A percentile compares a stretch with the other conserved stretches of the same genome.
Evolutionary conservation across 2,888 invertebrate genomes (phyloP).

Genomic region (Amaurobius ferox): DNA sequence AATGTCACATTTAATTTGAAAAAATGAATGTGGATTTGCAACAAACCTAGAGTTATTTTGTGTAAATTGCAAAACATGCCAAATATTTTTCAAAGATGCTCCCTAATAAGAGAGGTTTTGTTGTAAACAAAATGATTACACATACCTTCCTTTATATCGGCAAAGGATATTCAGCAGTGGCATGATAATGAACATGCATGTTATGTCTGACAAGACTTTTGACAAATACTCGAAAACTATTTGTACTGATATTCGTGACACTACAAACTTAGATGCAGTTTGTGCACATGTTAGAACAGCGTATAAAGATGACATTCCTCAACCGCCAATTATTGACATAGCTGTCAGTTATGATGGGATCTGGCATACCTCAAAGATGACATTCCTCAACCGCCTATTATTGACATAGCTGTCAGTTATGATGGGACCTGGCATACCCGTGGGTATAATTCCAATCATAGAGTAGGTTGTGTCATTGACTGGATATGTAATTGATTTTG

Average conservation of each 20-base stretch:
- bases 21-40: background rate
- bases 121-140: background rate
- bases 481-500: slow-evolving; percentile 15
- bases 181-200: background rate
- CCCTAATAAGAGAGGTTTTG: background rate
- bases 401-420: slow-evolving; percentile 13
- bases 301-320: background rate
- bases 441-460: slow-evolving; percentile 1
- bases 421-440: slow-evolving; percentile 21
- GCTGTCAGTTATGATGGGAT: slow-evolving; percentile 2
- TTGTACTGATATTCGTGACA: background rate
- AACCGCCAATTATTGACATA: background rate
- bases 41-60: background rate
- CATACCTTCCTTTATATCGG: background rate
- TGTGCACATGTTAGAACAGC: background rate
- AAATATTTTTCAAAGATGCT: background rate
- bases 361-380: slow-evolving; percentile 24
- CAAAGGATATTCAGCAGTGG: background rate
- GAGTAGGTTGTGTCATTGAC: slow-evolving; percentile 25
- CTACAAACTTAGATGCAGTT: background rate
- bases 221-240: background rate
- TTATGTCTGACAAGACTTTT: slow-evolving; percentile 19
- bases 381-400: no score
- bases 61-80: background rate
- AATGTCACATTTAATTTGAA: no score